Percentiles rank a stretch among this genome's conserved stretches.
These are phyloP conservation scores for Fulica atra DNA, from an alignment of 2,113 vertebrate species.

Conservation along the genomic window DNA sequence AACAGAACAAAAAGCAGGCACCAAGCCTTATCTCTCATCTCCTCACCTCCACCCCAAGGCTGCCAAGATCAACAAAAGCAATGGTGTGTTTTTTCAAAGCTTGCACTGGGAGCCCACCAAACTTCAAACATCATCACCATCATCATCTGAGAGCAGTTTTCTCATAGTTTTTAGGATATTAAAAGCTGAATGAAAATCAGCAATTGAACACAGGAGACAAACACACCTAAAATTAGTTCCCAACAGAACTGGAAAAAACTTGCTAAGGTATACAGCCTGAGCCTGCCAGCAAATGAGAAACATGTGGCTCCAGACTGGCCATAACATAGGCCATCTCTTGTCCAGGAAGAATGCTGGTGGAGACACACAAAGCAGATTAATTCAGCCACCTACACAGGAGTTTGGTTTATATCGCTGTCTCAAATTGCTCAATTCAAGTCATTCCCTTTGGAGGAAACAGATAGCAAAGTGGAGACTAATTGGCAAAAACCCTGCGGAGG, in stretches of 20 bases:
- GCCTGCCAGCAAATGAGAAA: neutral
- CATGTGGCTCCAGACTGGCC: neutral
- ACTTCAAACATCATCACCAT: neutral
- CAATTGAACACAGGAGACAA: neutral
- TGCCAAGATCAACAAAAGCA: neutral
- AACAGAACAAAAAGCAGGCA: neutral
- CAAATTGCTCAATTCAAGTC: neutral
- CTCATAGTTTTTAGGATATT: neutral
- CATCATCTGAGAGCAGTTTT: neutral
- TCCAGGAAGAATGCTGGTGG: neutral
- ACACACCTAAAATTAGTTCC: neutral
- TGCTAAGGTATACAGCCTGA: rapidly evolving
- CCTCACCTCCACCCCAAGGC: neutral
- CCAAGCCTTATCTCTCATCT: neutral
- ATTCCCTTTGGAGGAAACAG: neutral
- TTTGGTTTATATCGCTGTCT: neutral
- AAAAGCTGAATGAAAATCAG: neutral
- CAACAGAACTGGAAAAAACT: neutral
- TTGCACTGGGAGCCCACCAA: neutral
- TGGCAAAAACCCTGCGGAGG: neutral
- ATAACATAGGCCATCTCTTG: neutral
- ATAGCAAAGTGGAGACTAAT: neutral
- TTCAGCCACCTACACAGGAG: neutral
- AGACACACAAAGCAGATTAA: neutral
- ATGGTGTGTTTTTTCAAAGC: neutral